Evolutionary conservation across 2,888 invertebrate species (phyloP).

Genomic region (Scrobipalpa costella): DNA sequence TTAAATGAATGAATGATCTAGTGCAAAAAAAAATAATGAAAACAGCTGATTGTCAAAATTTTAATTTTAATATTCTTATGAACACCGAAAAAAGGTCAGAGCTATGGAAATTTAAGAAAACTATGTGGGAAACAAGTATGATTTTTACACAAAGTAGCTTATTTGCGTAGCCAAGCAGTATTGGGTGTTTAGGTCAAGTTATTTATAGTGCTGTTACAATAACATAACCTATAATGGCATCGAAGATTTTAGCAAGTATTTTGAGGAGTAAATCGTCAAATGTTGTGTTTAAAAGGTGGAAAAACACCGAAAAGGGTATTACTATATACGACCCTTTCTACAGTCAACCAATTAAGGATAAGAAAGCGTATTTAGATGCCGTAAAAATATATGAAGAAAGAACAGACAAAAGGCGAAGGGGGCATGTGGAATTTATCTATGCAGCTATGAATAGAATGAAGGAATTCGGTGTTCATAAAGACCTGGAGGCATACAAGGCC

Average conservation of each 20-base stretch:
- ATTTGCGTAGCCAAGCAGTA: background rate
- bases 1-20: constrained; percentile 1
- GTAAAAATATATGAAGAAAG: constrained; percentile 87
- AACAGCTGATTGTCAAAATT: background rate
- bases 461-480: constrained; percentile 93
- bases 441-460: constrained; percentile 94
- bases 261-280: constrained; percentile 49
- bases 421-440: constrained; percentile 97
- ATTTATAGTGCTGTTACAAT: background rate
- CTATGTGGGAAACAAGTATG: background rate
- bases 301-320: constrained; percentile 65
- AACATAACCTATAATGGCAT: constrained; percentile 61
- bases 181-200: background rate
- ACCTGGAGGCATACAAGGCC: constrained; percentile 92
- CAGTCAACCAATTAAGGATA: constrained; percentile 80
- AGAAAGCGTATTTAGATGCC: constrained; percentile 86
- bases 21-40: background rate
- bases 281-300: constrained; percentile 59
- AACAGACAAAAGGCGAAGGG: constrained; percentile 84
- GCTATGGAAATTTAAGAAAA: background rate
- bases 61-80: background rate
- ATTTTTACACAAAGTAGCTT: background rate
- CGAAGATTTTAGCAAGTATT: constrained; percentile 58
- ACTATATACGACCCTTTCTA: constrained; percentile 72
- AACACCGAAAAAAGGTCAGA: background rate